Base-by-base conservation (phyloP, 2,113 vertebrate genomes). In the Madoqua kirkii region DNA sequence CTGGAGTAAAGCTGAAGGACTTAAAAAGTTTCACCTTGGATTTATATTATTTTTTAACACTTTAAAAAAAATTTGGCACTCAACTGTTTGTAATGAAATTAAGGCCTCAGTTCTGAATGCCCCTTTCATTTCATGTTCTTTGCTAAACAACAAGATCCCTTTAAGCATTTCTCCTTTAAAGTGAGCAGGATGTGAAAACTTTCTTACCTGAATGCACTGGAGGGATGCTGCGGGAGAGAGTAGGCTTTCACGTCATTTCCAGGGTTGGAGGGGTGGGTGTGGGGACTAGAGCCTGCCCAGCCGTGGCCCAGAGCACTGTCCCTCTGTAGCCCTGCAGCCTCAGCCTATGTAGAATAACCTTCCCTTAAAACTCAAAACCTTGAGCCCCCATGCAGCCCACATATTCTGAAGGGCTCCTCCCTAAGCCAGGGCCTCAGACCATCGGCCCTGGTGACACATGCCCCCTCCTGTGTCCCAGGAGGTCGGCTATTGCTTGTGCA, bases 1-100 rank as follows among this genome's bases (percentile, higher is more conserved):
- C 81, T 33, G 10, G 13, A 90, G 36, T 87, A 87, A 78, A 83
- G 55, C 45, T 59, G 67, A 76, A 90, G 29, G 31, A n/a, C 59
- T 92, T 89, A 6, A 36, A 79, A 82, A 48, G n/a, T 67, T 95
- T 95, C 76, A 97, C 55, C n/a, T 95, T 95, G 21, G 12, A 52
- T 95, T 82, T 90, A 83, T 64, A 67, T 93, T 48, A 71, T 52
- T 50, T 93, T 89, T 87, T 74, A 87, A 31, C 5, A 43, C 23
- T 43, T 74, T 6, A 1, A 7, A 76, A 43, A 76, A 76, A 43
- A n/a, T 5, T 74, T 91, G 40, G 21, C 10, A 40, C 14, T 76
- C 43, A 60, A 11, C 45, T 59, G 31, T 81, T 92, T 11, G 3
- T 78, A 67, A 67, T 52, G 57, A 52, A 19, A n/a, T 21, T 55